Percentiles rank a stretch among this genome's conserved stretches.
These are phyloP conservation scores for Aphis craccivora DNA, from an alignment of 1,140 invertebrate genomes.

Conservation along the genomic window DNA sequence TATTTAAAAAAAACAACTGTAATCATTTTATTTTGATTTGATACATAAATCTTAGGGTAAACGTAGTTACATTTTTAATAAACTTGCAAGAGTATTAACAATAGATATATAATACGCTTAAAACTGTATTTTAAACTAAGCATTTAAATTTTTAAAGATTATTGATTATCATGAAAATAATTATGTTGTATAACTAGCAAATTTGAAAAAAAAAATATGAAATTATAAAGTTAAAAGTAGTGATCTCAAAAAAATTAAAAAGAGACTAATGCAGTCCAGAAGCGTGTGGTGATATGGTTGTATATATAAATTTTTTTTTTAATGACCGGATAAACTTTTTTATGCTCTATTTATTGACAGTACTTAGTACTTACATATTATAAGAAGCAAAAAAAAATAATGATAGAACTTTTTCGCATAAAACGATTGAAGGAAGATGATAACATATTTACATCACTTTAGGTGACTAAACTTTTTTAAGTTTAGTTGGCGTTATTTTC, in stretches of 20 bases:
- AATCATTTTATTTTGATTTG: too few species aligned
- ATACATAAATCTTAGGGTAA: too few species aligned
- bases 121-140: not conserved
- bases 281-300: not conserved
- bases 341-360: not conserved
- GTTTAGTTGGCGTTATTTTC: not conserved
- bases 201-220: not conserved
- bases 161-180: not conserved
- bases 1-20: too few species aligned
- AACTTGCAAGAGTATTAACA: too few species aligned
- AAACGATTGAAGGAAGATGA: not conserved
- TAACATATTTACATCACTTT: not conserved
- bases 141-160: not conserved
- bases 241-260: not conserved
- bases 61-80: too few species aligned
- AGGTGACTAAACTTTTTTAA: not conserved
- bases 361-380: not conserved
- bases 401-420: not conserved
- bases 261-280: not conserved
- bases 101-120: too few species aligned
- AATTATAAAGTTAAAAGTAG: not conserved
- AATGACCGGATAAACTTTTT: not conserved
- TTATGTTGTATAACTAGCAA: not conserved
- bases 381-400: not conserved
- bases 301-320: constrained; percentile 5